Evolutionary conservation across 2,888 invertebrate genomes (phyloP).

Genomic region (Pristionchus entomophagus): DNA sequence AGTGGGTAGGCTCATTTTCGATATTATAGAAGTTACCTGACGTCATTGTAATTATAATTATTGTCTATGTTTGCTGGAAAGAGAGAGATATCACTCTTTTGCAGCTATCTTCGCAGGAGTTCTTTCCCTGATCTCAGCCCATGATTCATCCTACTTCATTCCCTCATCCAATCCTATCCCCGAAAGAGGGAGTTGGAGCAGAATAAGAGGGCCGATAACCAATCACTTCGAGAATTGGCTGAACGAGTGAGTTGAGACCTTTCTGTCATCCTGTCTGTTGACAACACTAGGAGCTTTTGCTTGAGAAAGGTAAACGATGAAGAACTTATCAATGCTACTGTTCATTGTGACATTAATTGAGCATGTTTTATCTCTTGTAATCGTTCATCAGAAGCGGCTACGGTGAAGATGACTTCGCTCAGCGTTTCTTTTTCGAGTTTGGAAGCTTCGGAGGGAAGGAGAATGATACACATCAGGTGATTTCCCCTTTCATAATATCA

Average conservation of each 20-base stretch:
- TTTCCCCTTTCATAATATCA: neutral
- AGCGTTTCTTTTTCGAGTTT: constrained; percentile 30
- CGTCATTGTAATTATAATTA: too few species aligned
- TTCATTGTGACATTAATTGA: too few species aligned
- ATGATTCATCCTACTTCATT: neutral
- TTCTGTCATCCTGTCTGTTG: too few species aligned
- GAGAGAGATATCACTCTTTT: too few species aligned
- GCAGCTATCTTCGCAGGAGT: too few species aligned
- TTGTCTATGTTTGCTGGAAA: too few species aligned
- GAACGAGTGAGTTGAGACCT: neutral
- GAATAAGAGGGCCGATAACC: constrained; percentile 13
- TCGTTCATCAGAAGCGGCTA: constrained; percentile 29
- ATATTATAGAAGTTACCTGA: too few species aligned
- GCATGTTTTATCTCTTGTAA: too few species aligned
- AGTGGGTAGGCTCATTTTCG: too few species aligned
- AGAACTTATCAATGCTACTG: too few species aligned
- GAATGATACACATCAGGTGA: constrained; percentile 14
- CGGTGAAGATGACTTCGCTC: constrained; percentile 16
- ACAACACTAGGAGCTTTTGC: too few species aligned
- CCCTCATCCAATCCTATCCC: constrained; percentile 7
- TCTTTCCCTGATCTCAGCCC: neutral
- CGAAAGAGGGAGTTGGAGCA: constrained; percentile 21
- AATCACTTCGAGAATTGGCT: constrained; percentile 35
- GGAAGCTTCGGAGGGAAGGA: constrained; percentile 40
- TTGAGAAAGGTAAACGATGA: too few species aligned